Evolutionary conservation across 2,888 invertebrate genomes (phyloP).

Genomic region (Phyllotreta cruciferae): DNA sequence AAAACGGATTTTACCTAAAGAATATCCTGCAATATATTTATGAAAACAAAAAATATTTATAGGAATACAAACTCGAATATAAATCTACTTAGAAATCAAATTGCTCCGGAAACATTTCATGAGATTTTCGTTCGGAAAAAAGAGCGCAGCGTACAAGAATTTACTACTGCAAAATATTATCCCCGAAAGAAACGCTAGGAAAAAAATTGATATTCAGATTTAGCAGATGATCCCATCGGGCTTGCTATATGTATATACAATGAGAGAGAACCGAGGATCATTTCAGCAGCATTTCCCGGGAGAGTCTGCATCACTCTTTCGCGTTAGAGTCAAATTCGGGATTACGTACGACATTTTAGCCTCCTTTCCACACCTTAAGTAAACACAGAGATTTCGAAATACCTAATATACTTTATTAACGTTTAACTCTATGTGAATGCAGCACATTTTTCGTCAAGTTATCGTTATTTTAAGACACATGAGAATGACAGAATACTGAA

Average conservation of each 20-base stretch:
- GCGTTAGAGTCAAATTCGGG: conserved; percentile 41
- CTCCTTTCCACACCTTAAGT: conserved; percentile 28
- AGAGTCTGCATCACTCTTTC: conserved; percentile 41
- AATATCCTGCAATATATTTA: no score
- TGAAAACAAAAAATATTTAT: no score
- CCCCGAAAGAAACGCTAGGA: conserved; percentile 15
- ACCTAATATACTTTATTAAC: no score
- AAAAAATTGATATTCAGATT: conserved; percentile 44
- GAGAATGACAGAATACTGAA: conserved; percentile 21
- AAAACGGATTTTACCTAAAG: no score
- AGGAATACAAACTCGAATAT: no score
- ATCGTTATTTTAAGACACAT: conserved; percentile 1
- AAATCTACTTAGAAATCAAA: no score
- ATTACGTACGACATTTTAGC: conserved; percentile 39
- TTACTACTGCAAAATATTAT: conserved; percentile 10
- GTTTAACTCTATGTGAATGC: no score
- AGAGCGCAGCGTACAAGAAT: neutral
- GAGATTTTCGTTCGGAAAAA: no score
- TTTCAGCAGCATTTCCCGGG: conserved; percentile 47
- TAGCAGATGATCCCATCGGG: conserved; percentile 43
- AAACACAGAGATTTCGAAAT: conserved; percentile 19
- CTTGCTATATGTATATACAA: conserved; percentile 38
- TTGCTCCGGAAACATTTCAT: no score
- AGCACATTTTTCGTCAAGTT: neutral
- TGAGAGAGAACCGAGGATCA: conserved; percentile 43